A percentile compares a stretch with the other conserved stretches of the same genome.
Evolutionary conservation across 2,113 vertebrate genomes (phyloP).

Genomic region (Dipodomys spectabilis): DNA sequence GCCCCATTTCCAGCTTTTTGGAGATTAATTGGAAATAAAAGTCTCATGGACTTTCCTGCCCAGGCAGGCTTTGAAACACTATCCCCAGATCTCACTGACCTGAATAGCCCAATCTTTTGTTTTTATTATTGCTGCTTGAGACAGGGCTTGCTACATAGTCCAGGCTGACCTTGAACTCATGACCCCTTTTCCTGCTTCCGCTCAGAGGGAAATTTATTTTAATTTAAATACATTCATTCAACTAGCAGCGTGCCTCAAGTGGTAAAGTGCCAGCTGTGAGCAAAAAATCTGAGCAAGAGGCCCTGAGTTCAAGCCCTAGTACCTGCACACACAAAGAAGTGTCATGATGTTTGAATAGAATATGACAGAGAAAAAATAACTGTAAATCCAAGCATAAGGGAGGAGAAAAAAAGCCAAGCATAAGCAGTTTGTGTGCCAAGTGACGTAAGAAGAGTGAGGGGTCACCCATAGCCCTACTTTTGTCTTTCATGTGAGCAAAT

Average conservation of each 20-base stretch:
- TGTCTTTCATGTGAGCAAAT: slow-evolving; percentile 23
- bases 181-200: not conserved
- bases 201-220: not conserved
- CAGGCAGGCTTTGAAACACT: too few relatives aligned
- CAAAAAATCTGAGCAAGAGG: too few relatives aligned
- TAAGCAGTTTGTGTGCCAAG: not conserved
- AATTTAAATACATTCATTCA: not conserved
- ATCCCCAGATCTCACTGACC: too few relatives aligned
- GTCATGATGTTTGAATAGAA: slow-evolving; percentile 13
- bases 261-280: too few relatives aligned
- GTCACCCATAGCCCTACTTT: not conserved
- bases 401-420: not conserved
- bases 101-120: too few relatives aligned
- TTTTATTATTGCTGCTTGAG: not conserved
- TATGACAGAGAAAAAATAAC: slow-evolving; percentile 42
- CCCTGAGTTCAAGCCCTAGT: too few relatives aligned
- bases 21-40: too few relatives aligned
- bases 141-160: not conserved
- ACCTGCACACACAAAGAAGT: too few relatives aligned
- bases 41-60: too few relatives aligned
- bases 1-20: too few relatives aligned
- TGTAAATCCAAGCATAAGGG: slow-evolving; percentile 30
- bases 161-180: not conserved
- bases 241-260: too few relatives aligned
- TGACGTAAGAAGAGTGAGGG: not conserved